Conservation (phyloP, 2,113 vertebrate species). For the Butorides virescens region DNA sequence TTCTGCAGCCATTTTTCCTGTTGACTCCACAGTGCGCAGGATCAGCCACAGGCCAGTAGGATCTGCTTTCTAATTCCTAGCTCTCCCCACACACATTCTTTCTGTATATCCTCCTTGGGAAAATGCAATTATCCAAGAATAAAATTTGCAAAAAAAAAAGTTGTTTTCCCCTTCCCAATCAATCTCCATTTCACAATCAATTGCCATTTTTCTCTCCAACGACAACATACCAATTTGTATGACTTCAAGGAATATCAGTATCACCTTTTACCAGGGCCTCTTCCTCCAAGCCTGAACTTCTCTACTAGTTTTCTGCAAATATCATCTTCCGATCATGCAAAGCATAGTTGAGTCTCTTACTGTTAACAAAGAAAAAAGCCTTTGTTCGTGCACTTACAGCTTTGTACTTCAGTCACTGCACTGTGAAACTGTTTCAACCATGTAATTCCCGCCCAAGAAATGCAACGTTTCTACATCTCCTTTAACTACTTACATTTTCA, state of each 20-base stretch:
- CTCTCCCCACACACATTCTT: background rate
- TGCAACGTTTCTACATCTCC: background rate
- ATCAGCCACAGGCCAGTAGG: background rate
- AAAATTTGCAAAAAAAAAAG: background rate
- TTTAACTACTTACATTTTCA: background rate
- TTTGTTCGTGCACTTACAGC: background rate
- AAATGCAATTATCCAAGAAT: background rate
- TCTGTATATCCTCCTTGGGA: background rate
- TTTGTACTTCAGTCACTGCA: background rate
- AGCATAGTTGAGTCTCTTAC: background rate
- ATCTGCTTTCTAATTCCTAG: background rate
- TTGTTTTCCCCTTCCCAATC: background rate
- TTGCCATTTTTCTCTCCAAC: background rate
- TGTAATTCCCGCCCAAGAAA: background rate
- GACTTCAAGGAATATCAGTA: background rate
- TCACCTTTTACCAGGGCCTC: background rate
- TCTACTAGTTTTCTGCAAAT: background rate
- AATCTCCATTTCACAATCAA: background rate
- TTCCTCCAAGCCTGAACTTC: background rate
- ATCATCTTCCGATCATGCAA: background rate
- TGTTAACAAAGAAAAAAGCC: background rate
- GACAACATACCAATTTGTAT: fast-evolving
- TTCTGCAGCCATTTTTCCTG: background rate
- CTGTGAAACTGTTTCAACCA: background rate
- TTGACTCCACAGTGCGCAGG: background rate